These are phyloP conservation scores for Pithys albifrons DNA, from an alignment of 2,113 vertebrate species.

Conservation along the genomic window DNA sequence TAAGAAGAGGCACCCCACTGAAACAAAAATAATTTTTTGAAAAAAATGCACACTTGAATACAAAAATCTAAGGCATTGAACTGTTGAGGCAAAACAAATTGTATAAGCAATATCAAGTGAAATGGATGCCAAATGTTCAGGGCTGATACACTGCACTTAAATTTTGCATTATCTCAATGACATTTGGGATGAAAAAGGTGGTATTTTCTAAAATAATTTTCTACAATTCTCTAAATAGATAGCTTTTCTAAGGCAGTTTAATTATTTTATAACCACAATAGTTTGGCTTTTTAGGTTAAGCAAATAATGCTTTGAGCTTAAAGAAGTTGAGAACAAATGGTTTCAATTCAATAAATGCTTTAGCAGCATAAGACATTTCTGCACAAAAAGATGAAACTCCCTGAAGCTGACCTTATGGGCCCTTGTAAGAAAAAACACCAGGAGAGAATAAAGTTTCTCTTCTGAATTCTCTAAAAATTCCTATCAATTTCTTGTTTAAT, in stretches of 20 bases:
- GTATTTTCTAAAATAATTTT: not conserved
- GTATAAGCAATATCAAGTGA: not conserved
- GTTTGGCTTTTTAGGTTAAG: not conserved
- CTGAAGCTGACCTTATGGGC: not conserved
- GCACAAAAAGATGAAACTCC: not conserved
- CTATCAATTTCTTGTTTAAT: not conserved
- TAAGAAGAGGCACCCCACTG: not conserved
- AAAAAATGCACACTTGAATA: not conserved
- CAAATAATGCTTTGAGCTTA: not conserved
- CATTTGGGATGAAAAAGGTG: not conserved
- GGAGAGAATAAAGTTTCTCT: not conserved
- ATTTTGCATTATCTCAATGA: not conserved
- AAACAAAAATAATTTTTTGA: not conserved
- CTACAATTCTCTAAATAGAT: not conserved
- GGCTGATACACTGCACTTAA: not conserved
- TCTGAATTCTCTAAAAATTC: not conserved
- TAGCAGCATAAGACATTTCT: not conserved
- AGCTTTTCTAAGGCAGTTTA: not conserved
- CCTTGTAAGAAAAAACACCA: not conserved
- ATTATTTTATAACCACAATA: conserved; percentile 5
- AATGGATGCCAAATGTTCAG: not conserved
- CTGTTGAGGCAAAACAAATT: not conserved
- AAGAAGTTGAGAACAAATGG: not conserved
- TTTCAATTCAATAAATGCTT: not conserved
- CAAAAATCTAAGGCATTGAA: not conserved